Evolutionary conservation across 1,140 invertebrate genomes (phyloP), one percentile per base, ranked within the genome.

Genomic region (Copidosoma floridanum): DNA sequence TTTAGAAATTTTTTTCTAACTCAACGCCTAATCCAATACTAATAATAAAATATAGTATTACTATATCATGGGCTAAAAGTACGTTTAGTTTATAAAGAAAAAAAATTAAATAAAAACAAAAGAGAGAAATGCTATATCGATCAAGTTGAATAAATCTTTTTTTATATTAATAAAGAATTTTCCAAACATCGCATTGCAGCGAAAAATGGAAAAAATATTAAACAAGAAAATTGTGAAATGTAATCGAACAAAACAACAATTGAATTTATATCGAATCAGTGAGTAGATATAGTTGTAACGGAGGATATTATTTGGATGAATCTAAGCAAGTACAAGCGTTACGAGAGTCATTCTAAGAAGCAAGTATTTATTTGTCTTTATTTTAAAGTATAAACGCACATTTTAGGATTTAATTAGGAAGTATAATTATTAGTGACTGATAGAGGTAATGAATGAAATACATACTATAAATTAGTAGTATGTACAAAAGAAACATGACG

Each of bases 1-100:
- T 26, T 65, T 64, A 58, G 35, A 37, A 64, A n/a, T n/a, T n/a
- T 56, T 18, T 57, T 65, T 61, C 44, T 57, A 58, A n/a, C n/a
- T 58, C 50, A 53, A 65, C 55, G 58, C 58, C 43, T 61, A 65
- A 65, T 56, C 46, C 44, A 44, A 57, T 57, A 50, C 46, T 57
- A 51, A 56, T 20, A 48, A 21, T 16, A n/a, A n/a, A n/a, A n/a
- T 32, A 37, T 54, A 61, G 24, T 61, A 54, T 54, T 61, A 53
- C 16, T 54, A 50, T 55, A 55, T 43, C 58, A 61, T 32, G 23
- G 16, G 46, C 43, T 61, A 55, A 54, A 53, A 55, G 24, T 53
- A 54, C 6, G 24, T 40, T 41, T 41, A 55, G 35, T 50, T 51
- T 44, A 61, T 20, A 57, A 47, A 53, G 57, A 59, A 6, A 12